These are phyloP conservation scores for Nomada fucata DNA, from an alignment of 2,888 invertebrate genomes.

Conservation along the genomic window DNA sequence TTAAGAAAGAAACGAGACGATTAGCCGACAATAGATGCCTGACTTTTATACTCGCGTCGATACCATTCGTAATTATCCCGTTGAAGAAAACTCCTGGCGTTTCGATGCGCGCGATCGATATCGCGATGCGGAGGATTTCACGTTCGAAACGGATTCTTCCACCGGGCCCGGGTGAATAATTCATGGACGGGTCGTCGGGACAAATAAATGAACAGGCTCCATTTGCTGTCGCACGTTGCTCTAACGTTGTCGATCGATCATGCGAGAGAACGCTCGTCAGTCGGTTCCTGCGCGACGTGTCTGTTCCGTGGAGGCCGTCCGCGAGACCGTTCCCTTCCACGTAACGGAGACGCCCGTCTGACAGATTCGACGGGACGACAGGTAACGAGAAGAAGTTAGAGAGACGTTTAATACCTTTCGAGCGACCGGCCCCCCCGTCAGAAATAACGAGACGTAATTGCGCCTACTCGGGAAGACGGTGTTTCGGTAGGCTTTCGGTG, in stretches of 20 bases:
- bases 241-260: constrained; percentile 50
- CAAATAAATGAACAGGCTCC: constrained; percentile 44
- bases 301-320: constrained; percentile 12
- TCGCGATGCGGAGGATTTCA: constrained; percentile 16
- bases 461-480: neutral
- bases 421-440: neutral
- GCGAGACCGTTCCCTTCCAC: neutral
- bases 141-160: constrained; percentile 41
- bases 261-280: constrained; percentile 24
- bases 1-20: too few species aligned
- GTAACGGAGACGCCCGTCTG: neutral
- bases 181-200: constrained; percentile 32
- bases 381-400: neutral
- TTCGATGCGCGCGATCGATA: neutral
- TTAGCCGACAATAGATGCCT: too few species aligned
- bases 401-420: constrained; percentile 17
- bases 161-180: constrained; percentile 43
- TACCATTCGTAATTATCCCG: too few species aligned
- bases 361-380: constrained; percentile 6
- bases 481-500: neutral
- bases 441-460: constrained; percentile 34
- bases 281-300: constrained; percentile 16
- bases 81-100: neutral
- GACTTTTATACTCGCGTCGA: too few species aligned
- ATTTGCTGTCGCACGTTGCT: constrained; percentile 46